Evolutionary conservation across 2,797 vertebrate genomes (phyloP).

Genomic region (Eptatretus atami): DNA sequence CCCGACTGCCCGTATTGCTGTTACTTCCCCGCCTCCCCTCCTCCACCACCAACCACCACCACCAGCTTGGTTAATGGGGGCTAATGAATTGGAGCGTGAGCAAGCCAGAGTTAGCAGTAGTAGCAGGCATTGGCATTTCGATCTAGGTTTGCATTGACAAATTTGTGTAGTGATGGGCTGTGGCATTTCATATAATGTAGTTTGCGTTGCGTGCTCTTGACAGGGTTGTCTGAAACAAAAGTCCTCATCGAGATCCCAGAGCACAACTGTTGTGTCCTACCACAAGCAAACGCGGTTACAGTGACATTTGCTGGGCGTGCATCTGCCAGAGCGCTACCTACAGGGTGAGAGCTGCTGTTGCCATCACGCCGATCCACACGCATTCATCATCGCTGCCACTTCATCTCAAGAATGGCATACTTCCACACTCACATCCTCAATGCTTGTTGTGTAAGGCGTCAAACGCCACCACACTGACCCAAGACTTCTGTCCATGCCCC

Average conservation of each 20-base stretch:
- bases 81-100: slow-evolving; percentile 89
- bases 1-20: background rate
- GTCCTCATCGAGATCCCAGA: slow-evolving; percentile 94
- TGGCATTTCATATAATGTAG: slow-evolving; percentile 81
- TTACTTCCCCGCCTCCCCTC: background rate
- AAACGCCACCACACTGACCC: slow-evolving; percentile 82
- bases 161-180: slow-evolving; percentile 34
- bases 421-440: slow-evolving; percentile 23
- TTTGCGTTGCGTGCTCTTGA: slow-evolving; percentile 78
- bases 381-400: slow-evolving; percentile 90
- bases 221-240: slow-evolving; percentile 81
- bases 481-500: slow-evolving; percentile 74
- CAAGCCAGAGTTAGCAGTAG: slow-evolving; percentile 26
- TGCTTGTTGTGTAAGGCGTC: slow-evolving; percentile 79
- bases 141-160: slow-evolving; percentile 17
- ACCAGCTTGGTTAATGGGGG: slow-evolving; percentile 36
- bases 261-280: slow-evolving; percentile 92
- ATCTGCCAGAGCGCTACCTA: slow-evolving; percentile 70
- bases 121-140: slow-evolving; percentile 16
- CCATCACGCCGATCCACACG: slow-evolving; percentile 31
- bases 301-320: slow-evolving; percentile 70
- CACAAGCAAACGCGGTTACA: slow-evolving; percentile 65
- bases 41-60: slow-evolving; percentile 11
- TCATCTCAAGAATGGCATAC: slow-evolving; percentile 57
- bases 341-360: slow-evolving; percentile 69